phyloP scores from a whole-genome alignment of 2,113 vertebrate genomes.

The Festucalex cinctus region DNA sequence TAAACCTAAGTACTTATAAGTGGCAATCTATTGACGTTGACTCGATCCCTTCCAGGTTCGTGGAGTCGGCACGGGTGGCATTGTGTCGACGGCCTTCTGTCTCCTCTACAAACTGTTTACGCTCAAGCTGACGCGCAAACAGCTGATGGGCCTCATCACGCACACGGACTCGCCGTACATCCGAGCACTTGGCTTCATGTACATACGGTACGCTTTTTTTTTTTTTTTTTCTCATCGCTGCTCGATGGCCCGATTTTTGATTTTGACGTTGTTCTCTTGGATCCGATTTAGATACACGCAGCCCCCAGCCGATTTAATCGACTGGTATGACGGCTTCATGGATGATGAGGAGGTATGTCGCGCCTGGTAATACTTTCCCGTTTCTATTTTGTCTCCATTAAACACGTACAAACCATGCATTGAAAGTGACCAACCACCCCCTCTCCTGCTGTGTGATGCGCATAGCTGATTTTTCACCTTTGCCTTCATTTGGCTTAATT shows the following conservation, averaged over 20 bases:
- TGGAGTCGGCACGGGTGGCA: conserved; percentile 96
- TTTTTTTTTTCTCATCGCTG: too few relatives aligned
- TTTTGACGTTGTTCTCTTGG: conserved; percentile 5
- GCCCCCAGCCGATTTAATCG: conserved; percentile 92
- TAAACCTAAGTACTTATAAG: background rate
- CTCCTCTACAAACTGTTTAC: conserved; percentile 98
- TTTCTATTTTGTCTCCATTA: conserved; percentile 56
- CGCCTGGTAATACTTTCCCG: conserved; percentile 88
- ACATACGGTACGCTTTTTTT: conserved; percentile 82
- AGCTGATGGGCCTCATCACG: conserved; percentile 98
- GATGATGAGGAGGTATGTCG: conserved; percentile 99
- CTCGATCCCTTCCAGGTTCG: conserved; percentile 78
- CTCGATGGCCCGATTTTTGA: too few relatives aligned
- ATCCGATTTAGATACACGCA: conserved; percentile 88
- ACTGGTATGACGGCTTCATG: conserved; percentile 98
- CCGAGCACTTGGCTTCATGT: conserved; percentile 99
- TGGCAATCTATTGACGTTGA: background rate
- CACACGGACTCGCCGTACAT: conserved; percentile 98
- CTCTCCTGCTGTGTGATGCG: conserved; percentile 68
- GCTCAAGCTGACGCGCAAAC: conserved; percentile 95
- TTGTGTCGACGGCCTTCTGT: conserved; percentile 97
- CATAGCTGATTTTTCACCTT: conserved; percentile 80
- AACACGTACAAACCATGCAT: conserved; percentile 18
- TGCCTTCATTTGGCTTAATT: conserved; percentile 81
- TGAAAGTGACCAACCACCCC: conserved; percentile 11